Base-by-base conservation (phyloP, 2,888 invertebrate species). In the Poecilus cupreus region DNA sequence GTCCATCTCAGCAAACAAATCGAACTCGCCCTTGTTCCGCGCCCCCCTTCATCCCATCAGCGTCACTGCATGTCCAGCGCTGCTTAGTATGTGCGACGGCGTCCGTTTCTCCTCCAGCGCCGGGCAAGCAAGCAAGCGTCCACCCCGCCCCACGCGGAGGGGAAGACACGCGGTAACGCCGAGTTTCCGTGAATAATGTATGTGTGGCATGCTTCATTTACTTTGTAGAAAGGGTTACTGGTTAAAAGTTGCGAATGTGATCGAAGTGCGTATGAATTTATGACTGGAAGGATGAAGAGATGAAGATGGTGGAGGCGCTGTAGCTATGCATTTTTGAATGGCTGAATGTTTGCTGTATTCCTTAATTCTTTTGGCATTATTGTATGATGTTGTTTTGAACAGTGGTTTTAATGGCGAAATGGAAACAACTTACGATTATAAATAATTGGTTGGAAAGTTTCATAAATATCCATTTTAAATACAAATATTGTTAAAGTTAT, bases 241-340 rank as follows among this genome's bases (percentile, higher is more conserved):
- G 37, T 68, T 68, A 68, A 68, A 68, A 68, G 32, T 68, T 68
- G 64, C 64, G 32, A 37, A 68, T 68, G 64, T 68, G 64, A 68
- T 68, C 64, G 64, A 68, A 68, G 64, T 68, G 64, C 64, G 64
- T 68, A 68, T 68, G 64, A 68, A 68, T 68, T 68, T 68, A 68
- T 68, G 37, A 68, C 64, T 32, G n/a, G n/a, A n/a, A n/a, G n/a
- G n/a, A n/a, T n/a, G n/a, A n/a, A n/a, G n/a, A n/a, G n/a, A n/a
- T n/a, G n/a, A n/a, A n/a, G 51, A 5, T 43, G n/a, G 43, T 4
- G 26, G 24, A 26, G n/a, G 60, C 26, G 20, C 22, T 54, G 54
- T 43, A 0, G 32, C n/a, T n/a, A 43, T 43, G 13, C 4, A 4
- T 43, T 13, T 32, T 32, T 32, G 5, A 32, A 32, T 32, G 32